Evolutionary conservation across 1,140 invertebrate genomes (phyloP).

Genomic region (Eumaeus atala): DNA sequence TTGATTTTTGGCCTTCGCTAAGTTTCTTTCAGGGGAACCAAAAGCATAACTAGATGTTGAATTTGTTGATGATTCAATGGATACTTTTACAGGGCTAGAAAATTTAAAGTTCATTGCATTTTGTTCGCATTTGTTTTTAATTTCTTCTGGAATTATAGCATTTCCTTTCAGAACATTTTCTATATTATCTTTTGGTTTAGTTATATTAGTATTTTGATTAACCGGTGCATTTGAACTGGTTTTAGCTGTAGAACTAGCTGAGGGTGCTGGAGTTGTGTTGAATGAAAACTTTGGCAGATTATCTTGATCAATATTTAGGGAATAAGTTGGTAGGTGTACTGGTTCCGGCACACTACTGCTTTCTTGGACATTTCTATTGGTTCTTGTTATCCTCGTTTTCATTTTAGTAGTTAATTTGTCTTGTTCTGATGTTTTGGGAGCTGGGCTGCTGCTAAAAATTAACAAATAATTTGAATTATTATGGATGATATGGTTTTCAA

Average conservation of each 20-base stretch:
- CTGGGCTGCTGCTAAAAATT: conserved; percentile 18
- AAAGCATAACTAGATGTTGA: conserved; percentile 34
- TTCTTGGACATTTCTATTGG: conserved; percentile 26
- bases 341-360: conserved; percentile 62
- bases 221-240: not conserved
- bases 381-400: conserved; percentile 61
- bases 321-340: conserved; percentile 76
- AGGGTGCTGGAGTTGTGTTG: conserved; percentile 9
- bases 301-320: conserved; percentile 77
- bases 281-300: conserved; percentile 50
- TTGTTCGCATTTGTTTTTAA: conserved; percentile 20
- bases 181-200: conserved; percentile 5
- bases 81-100: conserved; percentile 37
- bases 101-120: conserved; percentile 24
- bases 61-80: conserved; percentile 22
- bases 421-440: conserved; percentile 13
- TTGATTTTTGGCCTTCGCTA: conserved; percentile 12
- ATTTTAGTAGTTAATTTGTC: conserved; percentile 55
- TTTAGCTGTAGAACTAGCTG: conserved; percentile 2
- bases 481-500: too few species aligned
- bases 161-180: not conserved
- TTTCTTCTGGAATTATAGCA: conserved; percentile 12
- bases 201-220: not conserved
- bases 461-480: too few species aligned
- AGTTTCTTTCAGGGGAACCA: conserved; percentile 25